Evolutionary conservation across 2,888 invertebrate species (phyloP).

Genomic region (Dorcus parallelipipedus): DNA sequence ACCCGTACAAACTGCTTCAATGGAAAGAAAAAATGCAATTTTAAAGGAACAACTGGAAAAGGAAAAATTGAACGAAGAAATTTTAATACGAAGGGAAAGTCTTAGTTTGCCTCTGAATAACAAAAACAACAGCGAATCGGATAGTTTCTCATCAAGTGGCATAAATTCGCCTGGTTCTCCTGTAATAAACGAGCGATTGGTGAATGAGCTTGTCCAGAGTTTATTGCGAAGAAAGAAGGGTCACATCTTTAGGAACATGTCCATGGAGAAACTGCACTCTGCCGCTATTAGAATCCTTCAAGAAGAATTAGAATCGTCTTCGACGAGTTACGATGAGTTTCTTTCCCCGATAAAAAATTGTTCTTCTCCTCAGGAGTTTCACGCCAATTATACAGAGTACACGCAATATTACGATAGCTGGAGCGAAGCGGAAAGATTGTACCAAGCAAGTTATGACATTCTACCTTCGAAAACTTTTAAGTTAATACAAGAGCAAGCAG

Average conservation of each 20-base stretch:
- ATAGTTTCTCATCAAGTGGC: conserved; percentile 54
- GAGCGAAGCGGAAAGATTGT: conserved; percentile 40
- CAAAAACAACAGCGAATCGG: conserved; percentile 50
- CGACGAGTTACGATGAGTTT: conserved; percentile 43
- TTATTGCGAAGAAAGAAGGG: conserved; percentile 56
- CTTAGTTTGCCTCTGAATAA: conserved; percentile 52
- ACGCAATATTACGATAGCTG: conserved; percentile 57
- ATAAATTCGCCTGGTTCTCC: conserved; percentile 52
- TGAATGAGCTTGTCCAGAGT: conserved; percentile 58
- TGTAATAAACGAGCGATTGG: conserved; percentile 54
- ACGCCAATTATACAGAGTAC: conserved; percentile 50
- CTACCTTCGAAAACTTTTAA: conserved; percentile 59
- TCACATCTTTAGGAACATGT: conserved; percentile 52
- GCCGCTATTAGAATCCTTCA: conserved; percentile 56
- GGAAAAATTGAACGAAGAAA: conserved; percentile 41
- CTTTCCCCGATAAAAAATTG: conserved; percentile 40
- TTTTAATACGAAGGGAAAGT: conserved; percentile 50
- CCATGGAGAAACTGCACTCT: conserved; percentile 58
- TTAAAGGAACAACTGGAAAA: conserved; percentile 29
- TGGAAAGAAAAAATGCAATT: conserved; percentile 12
- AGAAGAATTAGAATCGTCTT: conserved; percentile 52
- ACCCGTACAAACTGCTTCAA: conserved; percentile 23
- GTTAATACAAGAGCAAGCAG: conserved; percentile 52
- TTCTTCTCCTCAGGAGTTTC: conserved; percentile 52
- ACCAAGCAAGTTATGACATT: conserved; percentile 47